Conservation (phyloP, 2,888 invertebrate genomes). For the Baccha elongata region DNA sequence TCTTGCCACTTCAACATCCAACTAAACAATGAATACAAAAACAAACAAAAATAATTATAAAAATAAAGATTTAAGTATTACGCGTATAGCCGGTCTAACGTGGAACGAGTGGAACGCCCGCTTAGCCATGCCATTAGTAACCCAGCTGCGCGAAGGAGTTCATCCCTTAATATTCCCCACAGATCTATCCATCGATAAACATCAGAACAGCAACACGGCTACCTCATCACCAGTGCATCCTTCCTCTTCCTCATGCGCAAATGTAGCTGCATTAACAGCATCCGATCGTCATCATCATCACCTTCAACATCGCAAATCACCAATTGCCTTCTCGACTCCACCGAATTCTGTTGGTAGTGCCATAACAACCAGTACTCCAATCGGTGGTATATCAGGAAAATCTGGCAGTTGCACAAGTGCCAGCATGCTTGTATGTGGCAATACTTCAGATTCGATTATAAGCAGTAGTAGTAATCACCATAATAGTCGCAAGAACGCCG, state of each 20-base stretch:
- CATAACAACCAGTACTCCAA: constrained; percentile 62
- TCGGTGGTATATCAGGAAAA: constrained; percentile 35
- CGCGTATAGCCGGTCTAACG: constrained; percentile 86
- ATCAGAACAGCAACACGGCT: constrained; percentile 69
- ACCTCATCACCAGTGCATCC: constrained; percentile 76
- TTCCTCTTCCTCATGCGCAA: constrained; percentile 75
- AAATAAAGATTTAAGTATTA: constrained; percentile 87
- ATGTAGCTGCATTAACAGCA: constrained; percentile 52
- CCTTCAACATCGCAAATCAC: constrained; percentile 77
- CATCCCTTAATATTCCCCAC: constrained; percentile 82
- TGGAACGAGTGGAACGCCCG: constrained; percentile 90
- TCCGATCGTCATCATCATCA: constrained; percentile 60
- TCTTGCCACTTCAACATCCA: constrained; percentile 64
- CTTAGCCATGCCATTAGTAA: constrained; percentile 88
- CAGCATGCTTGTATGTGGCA: constrained; percentile 46
- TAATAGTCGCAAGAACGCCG: constrained; percentile 74
- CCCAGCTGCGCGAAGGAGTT: constrained; percentile 84
- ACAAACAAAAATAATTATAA: constrained; percentile 22
- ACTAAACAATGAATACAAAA: constrained; percentile 42
- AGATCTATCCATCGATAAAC: constrained; percentile 81
- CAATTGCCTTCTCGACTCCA: constrained; percentile 74
- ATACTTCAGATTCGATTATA: constrained; percentile 63
- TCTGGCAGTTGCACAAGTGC: constrained; percentile 39
- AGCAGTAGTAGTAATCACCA: constrained; percentile 78
- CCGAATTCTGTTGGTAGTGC: constrained; percentile 50